Base-by-base conservation (phyloP, 2,888 invertebrate species). In the Clitarchus hookeri region DNA sequence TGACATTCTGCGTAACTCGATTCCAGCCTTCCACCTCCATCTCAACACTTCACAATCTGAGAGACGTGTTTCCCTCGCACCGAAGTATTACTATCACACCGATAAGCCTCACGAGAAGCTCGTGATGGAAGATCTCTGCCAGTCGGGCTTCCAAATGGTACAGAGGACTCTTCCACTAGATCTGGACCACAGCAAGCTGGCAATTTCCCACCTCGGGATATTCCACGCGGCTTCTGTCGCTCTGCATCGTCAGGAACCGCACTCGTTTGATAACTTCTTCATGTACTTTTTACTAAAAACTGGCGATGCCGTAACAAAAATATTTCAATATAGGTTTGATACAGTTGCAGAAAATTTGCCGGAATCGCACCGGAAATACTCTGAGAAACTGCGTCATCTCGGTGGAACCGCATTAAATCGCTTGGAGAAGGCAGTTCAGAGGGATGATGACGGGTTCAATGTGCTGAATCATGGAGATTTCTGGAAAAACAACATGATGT, bases 121-220 rank as follows among this genome's bases (percentile, higher is more conserved):
- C 11, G 84, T 84, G 12, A 23, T 84, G n/a, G 84, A 84, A 54
- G 84, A 84, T 25, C 84, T 84, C 53, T 44, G n/a, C n/a, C 54
- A 23, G 16, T 84, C 84, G 19, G 84, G 84, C 19, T 82, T 82
- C 36, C 27, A 82, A 26, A 44, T 82, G 44, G 82, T 9, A 16
- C 11, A 27, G 36, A 82, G n/a, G 6, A 27, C 27, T 36, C 82
- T 36, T 36, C 26, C 26, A 26, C 82, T 82, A 13, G 82, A 82
- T 16, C 25, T 84, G 84, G 65, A 27, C 23, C 84, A 84, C n/a
- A 12, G 53, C 84, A 48, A 54, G 53, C 53, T 84, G 53, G 84
- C 25, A 4, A 9, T 84, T 19, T 48, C 27, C 23, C 53, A 48
- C 44, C 53, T 84, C 26, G 84, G 44, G 3, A 25, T 48, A 1